A percentile compares a stretch with the other conserved stretches of the same genome.
These are phyloP conservation scores for Balaenoptera acutorostrata DNA, from an alignment of 2,113 vertebrate genomes.

Conservation along the genomic window DNA sequence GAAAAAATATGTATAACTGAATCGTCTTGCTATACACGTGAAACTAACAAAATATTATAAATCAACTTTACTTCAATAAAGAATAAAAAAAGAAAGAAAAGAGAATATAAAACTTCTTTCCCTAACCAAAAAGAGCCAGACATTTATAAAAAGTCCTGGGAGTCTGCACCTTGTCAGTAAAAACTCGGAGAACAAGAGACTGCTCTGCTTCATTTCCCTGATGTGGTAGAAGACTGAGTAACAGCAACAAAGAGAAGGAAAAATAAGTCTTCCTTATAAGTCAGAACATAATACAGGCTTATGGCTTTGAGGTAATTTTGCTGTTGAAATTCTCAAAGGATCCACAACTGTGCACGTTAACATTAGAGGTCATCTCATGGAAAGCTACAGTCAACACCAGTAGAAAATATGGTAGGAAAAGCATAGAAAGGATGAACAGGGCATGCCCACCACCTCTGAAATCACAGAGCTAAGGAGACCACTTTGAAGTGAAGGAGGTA, in stretches of 20 bases:
- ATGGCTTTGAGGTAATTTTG: not conserved
- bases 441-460: not conserved
- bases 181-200: not conserved
- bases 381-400: not conserved
- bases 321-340: not conserved
- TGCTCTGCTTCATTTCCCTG: not conserved
- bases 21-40: not conserved
- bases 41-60: not conserved
- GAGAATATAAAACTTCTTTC: not conserved
- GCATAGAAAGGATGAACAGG: accelerated
- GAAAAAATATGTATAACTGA: not conserved
- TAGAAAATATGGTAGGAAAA: not conserved
- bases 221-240: not conserved
- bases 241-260: not conserved
- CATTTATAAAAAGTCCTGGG: not conserved
- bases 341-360: not conserved
- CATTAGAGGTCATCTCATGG: no score
- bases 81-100: not conserved
- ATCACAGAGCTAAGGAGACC: not conserved
- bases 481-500: not conserved
- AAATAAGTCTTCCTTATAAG: not conserved
- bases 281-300: not conserved
- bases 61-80: not conserved
- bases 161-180: not conserved
- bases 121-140: not conserved